Evolutionary conservation across 2,888 invertebrate genomes (phyloP), one percentile per base, ranked within the genome.

Genomic region (Harmothoe impar): DNA sequence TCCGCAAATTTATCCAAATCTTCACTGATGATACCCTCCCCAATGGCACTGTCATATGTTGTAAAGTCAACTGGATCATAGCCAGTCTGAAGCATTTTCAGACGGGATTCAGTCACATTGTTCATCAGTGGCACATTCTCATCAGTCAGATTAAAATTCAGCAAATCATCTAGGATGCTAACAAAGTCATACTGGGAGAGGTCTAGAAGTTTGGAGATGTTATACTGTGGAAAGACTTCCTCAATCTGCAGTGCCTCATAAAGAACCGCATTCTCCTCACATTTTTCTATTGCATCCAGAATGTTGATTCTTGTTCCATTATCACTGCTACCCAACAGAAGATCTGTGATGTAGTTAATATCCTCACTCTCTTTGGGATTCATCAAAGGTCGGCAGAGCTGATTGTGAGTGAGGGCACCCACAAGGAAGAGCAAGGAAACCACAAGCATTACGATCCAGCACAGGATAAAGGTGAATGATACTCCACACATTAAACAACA

Each of bases 391-490:
- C 35, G 31, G 68, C 95, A 95, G n/a, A 92, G 91, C 91, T 94
- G 93, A 0, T 94, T 94, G 91, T 95, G 94, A 3, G 92, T 43
- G 3, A 94, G 84, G 5, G 95, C 94, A 7, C 95, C 95, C 0
- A 92, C 43, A 0, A 93, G 85, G 91, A 95, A 95, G 91, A 94
- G 90, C 1, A 94, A 23, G 1, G 93, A 86, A 15, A 94, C 94
- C 7, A 95, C 89, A 23, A 95, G 78, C 94, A 95, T 94, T 89
- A 94, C 90, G 17, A 95, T 72, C 93, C 94, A 94, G 90, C 93
- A 93, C 90, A 95, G 94, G 29, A 95, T 89, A 91, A 95, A 95
- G 20, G 94, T 94, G 92, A 94, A 94, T 43, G 93, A 94, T 68
- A 95, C 94, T 84, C 95, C 95, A n/a, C 90, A 89, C 88, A 91